These are phyloP conservation scores for Lutjanus erythropterus DNA, from an alignment of 2,113 vertebrate species.

Conservation along the genomic window DNA sequence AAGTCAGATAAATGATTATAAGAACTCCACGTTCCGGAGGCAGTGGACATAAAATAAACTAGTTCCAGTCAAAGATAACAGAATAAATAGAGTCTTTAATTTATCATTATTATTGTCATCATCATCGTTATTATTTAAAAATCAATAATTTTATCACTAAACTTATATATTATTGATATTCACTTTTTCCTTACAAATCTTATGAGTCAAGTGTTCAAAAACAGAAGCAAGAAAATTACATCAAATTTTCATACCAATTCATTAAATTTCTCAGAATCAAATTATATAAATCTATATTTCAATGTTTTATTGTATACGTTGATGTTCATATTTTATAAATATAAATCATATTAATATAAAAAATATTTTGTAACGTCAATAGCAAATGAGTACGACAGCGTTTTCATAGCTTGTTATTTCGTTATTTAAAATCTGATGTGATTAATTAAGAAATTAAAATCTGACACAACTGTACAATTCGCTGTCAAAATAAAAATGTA, in stretches of 20 bases:
- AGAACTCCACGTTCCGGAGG: neutral
- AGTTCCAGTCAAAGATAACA: neutral
- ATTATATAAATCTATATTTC: neutral
- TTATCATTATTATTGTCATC: no score
- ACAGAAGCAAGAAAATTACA: conserved; percentile 7
- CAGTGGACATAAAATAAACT: neutral
- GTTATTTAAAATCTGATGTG: neutral
- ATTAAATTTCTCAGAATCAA: neutral
- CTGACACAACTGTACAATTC: neutral
- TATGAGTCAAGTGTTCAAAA: neutral
- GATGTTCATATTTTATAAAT: neutral
- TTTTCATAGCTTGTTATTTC: neutral
- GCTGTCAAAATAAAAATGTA: neutral
- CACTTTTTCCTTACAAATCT: neutral
- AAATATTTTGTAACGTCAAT: no score
- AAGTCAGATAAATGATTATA: neutral
- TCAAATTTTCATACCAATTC: neutral
- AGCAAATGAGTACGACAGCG: neutral
- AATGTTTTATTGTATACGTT: neutral
- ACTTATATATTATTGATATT: neutral
- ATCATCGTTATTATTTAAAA: no score
- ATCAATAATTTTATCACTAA: neutral
- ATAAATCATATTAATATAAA: no score
- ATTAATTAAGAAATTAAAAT: neutral
- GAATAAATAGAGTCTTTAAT: neutral